These are phyloP conservation scores for Onthophagus sagittarius DNA, from an alignment of 2,888 invertebrate species.

Conservation along the genomic window DNA sequence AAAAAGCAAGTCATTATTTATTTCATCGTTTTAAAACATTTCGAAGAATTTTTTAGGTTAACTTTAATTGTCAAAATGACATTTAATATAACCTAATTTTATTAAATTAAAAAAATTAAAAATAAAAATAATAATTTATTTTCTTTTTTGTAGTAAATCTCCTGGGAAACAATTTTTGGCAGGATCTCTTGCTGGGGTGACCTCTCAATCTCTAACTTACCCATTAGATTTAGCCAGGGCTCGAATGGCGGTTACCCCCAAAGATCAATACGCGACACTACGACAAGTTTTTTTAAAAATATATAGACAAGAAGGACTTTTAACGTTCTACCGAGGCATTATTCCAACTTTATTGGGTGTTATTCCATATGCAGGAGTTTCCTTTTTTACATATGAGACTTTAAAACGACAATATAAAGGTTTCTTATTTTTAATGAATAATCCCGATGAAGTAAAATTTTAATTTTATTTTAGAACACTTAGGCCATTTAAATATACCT, in stretches of 20 bases:
- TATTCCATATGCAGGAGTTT: constrained; percentile 94
- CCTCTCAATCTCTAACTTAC: constrained; percentile 92
- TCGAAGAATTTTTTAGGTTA: no score
- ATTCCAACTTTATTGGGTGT: constrained; percentile 89
- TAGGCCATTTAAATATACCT: constrained; percentile 32
- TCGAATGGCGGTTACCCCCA: constrained; percentile 91
- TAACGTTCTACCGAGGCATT: constrained; percentile 80
- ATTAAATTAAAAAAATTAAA: background rate
- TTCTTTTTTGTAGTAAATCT: constrained; percentile 36
- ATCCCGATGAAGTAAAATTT: constrained; percentile 6
- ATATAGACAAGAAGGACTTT: constrained; percentile 70
- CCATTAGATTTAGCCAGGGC: constrained; percentile 96
- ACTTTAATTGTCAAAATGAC: no score
- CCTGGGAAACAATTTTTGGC: constrained; percentile 69
- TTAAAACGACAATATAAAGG: constrained; percentile 77
- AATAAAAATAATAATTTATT: background rate
- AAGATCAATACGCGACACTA: constrained; percentile 64
- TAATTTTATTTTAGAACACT: constrained; percentile 35
- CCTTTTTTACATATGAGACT: constrained; percentile 96
- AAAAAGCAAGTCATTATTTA: background rate
- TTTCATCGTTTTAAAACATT: background rate
- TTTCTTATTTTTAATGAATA: constrained; percentile 40
- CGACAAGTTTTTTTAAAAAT: constrained; percentile 59
- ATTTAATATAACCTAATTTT: no score
- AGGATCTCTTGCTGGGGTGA: constrained; percentile 92